phyloP scores from a whole-genome alignment of 2,113 vertebrate species.

The Aspidoscelis tigris region DNA sequence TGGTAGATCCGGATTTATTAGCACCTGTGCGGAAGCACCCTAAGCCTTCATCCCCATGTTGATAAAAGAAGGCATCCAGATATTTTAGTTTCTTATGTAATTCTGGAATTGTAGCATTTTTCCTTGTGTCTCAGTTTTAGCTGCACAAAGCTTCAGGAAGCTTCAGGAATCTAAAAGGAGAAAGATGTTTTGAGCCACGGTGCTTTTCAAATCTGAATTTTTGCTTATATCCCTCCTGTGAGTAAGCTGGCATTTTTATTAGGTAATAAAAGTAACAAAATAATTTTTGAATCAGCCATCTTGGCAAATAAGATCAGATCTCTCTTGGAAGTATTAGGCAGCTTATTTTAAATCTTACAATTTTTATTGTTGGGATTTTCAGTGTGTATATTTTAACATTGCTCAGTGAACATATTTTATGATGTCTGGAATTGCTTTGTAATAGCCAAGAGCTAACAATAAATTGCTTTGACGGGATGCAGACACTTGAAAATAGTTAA shows the following conservation, averaged over 20 bases:
- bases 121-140: too few species aligned
- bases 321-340: constrained; percentile 6
- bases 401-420: constrained; percentile 24
- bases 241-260: constrained; percentile 19
- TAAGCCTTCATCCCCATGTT: too few species aligned
- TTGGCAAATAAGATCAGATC: constrained; percentile 22
- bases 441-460: constrained; percentile 19
- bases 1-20: too few species aligned
- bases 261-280: constrained; percentile 25
- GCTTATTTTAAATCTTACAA: constrained; percentile 19
- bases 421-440: constrained; percentile 11
- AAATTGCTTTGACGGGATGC: constrained; percentile 21
- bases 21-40: too few species aligned
- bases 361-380: constrained; percentile 26
- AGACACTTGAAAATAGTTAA: constrained; percentile 15
- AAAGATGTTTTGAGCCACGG: too few species aligned
- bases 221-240: not conserved
- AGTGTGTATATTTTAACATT: constrained; percentile 30
- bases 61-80: not conserved
- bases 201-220: not conserved
- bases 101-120: not conserved
- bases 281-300: constrained; percentile 25
- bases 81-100: not conserved
- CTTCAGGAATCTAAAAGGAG: too few species aligned
- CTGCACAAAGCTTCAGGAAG: not conserved